phyloP scores from a whole-genome alignment of 1,140 invertebrate species.

The Magallana gigas region DNA sequence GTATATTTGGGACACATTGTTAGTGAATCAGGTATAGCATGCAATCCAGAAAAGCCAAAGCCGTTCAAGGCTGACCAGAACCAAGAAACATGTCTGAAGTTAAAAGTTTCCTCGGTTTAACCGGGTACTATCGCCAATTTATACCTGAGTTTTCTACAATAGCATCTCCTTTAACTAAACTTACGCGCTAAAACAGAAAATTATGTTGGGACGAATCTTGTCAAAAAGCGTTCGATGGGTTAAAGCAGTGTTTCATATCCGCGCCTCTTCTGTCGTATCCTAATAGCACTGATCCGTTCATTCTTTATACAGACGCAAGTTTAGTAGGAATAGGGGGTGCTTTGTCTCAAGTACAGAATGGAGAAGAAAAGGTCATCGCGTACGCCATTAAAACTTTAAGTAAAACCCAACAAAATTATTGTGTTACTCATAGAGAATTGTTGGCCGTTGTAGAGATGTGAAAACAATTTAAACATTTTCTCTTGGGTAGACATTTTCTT shows the following conservation, averaged over 20 bases:
- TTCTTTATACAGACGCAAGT: conserved; percentile 12
- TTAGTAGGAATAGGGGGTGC: neutral
- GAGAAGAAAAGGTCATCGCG: conserved; percentile 12
- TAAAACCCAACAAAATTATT: conserved; percentile 16
- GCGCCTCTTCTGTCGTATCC: conserved; percentile 1
- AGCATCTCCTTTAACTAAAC: neutral
- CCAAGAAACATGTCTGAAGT: neutral
- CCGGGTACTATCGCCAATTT: conserved; percentile 2
- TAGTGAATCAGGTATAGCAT: conserved; percentile 51
- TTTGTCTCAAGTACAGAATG: neutral
- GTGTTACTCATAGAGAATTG: neutral
- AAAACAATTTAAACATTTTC: neutral
- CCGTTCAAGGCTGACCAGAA: conserved; percentile 57
- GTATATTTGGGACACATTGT: conserved; percentile 62
- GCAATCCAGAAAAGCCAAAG: conserved; percentile 63
- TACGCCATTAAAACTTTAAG: conserved; percentile 6
- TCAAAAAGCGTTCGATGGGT: neutral
- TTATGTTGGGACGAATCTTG: neutral
- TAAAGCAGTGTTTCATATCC: neutral
- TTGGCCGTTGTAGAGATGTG: neutral
- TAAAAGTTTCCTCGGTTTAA: neutral
- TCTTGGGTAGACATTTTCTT: neutral
- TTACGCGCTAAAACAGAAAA: neutral
- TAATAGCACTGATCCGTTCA: neutral
- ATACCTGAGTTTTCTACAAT: neutral